Base-by-base conservation (phyloP, 2,797 vertebrate species). In the Bryconaethiops microstoma region DNA sequence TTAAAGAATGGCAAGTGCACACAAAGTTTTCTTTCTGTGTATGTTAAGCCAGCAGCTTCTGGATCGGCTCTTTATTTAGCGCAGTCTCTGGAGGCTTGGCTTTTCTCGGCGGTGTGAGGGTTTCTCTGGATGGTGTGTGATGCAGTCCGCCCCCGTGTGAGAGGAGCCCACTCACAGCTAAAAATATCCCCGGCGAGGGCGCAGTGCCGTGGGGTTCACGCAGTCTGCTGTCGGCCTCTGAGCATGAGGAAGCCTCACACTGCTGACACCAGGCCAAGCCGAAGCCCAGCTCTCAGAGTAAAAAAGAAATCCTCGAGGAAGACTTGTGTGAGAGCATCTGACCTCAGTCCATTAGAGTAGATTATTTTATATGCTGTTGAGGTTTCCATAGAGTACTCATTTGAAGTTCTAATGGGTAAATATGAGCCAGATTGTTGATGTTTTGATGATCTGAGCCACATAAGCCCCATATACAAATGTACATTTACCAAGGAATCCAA, bases 91-190 rank as follows among this genome's bases (percentile, higher is more conserved):
- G 63, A 60, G 65, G 81, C 50, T 75, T 85, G 81, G 67, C 76
- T 83, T 75, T 64, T 57, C 72, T 85, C 76, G 42, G 76, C 63
- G 70, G 39, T 50, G 19, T 48, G 64, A 78, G 84, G 76, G 74
- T 80, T 83, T 79, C 78, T 85, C 54, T 81, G 76, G 71, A 62
- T 35, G 35, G 23, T 50, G 62, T 67, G 60, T 85, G 81, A 83
- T 55, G 62, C 62, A 63, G 76, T 67, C 77, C 63, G 71, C 77
- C 81, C 79, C 77, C 48, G 77, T 50, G 76, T 17, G 59, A 73
- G 69, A 78, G 78, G 52, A 79, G 72, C 85, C 82, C 82, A 86
- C 85, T 73, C 85, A 72, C 64, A 55, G 70, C 79, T 86, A 84
- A 82, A 82, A 84, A 84, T 86, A 86, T 69, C 75, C 39, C 55